Evolutionary conservation across 2,888 invertebrate genomes (phyloP).

Genomic region (Drosophila histrio): DNA sequence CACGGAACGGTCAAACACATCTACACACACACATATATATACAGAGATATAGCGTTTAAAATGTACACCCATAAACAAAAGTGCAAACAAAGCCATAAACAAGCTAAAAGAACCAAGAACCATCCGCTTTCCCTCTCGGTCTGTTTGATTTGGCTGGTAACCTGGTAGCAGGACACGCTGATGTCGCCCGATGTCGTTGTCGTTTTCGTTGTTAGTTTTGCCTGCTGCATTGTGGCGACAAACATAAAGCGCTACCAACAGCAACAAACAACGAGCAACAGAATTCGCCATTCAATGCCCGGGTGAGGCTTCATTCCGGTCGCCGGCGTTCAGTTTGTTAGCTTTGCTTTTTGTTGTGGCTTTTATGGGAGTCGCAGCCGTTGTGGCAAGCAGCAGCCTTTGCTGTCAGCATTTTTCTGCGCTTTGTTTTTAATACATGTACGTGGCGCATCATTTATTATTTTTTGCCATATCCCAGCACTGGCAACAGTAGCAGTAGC

Average conservation of each 20-base stretch:
- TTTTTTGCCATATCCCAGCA: conserved; percentile 54
- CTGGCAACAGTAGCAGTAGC: conserved; percentile 7
- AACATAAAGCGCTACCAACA: conserved; percentile 48
- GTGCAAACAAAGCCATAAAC: conserved; percentile 79
- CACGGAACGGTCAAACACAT: conserved; percentile 35
- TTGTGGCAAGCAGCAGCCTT: conserved; percentile 36
- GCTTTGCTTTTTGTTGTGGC: conserved; percentile 64
- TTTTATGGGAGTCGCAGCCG: conserved; percentile 37
- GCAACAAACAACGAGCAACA: conserved; percentile 24
- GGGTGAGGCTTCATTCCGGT: conserved; percentile 59
- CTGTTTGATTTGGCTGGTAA: conserved; percentile 19
- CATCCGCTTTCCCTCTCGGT: background rate
- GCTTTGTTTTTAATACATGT: conserved; percentile 77
- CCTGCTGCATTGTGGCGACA: conserved; percentile 50
- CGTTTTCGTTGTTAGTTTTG: conserved; percentile 50
- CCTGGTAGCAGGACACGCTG: conserved; percentile 38
- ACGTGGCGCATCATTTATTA: conserved; percentile 77
- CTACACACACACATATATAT: conserved; percentile 13
- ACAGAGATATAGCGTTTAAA: conserved; percentile 62
- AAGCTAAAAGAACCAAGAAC: conserved; percentile 43
- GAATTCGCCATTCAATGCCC: conserved; percentile 41
- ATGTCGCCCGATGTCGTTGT: conserved; percentile 23
- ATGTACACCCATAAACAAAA: conserved; percentile 80
- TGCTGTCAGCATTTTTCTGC: conserved; percentile 73
- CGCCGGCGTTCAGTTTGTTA: conserved; percentile 64